A percentile compares a stretch with the other conserved stretches of the same genome.
Evolutionary conservation across 2,888 invertebrate species (phyloP).

Genomic region (Altica lythri): DNA sequence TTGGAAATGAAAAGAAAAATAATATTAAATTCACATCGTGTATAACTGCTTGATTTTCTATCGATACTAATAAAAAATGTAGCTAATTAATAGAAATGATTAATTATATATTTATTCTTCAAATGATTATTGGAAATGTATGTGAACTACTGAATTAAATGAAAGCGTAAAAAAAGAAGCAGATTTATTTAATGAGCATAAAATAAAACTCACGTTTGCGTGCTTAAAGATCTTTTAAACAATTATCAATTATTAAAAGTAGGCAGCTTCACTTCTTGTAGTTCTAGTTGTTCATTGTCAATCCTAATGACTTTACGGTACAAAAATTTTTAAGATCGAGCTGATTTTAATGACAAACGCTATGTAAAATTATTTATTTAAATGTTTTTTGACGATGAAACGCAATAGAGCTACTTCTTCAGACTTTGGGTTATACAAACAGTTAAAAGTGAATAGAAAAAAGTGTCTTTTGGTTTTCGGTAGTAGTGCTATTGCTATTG

Average conservation of each 20-base stretch:
- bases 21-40: too few species aligned
- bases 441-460: conserved; percentile 2
- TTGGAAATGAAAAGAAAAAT: too few species aligned
- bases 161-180: conserved; percentile 11
- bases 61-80: too few species aligned
- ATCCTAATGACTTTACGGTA: conserved; percentile 13
- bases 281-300: conserved; percentile 27
- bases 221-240: neutral
- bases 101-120: too few species aligned
- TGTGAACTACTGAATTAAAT: neutral
- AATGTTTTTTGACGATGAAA: conserved; percentile 8
- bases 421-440: conserved; percentile 23
- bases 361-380: neutral
- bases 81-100: too few species aligned
- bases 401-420: conserved; percentile 4
- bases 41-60: too few species aligned
- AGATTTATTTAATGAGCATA: neutral
- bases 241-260: conserved; percentile 16
- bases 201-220: conserved; percentile 7
- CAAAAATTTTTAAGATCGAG: conserved; percentile 11
- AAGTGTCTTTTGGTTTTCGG: conserved; percentile 7
- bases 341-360: neutral
- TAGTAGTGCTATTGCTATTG: neutral
- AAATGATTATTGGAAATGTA: too few species aligned
- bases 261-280: conserved; percentile 3